These are phyloP conservation scores for Noctuana brunneofusca DNA, from an alignment of 2,888 invertebrate species.

Conservation along the genomic window DNA sequence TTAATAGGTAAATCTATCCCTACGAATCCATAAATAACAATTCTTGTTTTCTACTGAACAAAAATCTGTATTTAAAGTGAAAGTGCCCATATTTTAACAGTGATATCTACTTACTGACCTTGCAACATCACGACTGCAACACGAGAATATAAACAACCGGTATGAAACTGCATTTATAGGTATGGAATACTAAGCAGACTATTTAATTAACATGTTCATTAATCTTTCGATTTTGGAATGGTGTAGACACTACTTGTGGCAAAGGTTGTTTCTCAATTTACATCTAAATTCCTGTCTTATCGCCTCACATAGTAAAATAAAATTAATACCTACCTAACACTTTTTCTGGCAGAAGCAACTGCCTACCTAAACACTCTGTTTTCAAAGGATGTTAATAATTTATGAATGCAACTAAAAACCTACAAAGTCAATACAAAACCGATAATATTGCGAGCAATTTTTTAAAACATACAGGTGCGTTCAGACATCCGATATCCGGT, in stretches of 20 bases:
- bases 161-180: constrained; percentile 1
- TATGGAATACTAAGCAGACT: too few relatives aligned
- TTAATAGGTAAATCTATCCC: background rate
- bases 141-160: constrained; percentile 12
- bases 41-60: background rate
- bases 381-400: too few relatives aligned
- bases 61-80: constrained; percentile 12
- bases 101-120: constrained; percentile 30
- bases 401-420: too few relatives aligned
- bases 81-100: constrained; percentile 30
- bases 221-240: too few relatives aligned
- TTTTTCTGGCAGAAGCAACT: too few relatives aligned
- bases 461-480: background rate
- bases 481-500: constrained; percentile 2
- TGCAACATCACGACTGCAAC: constrained; percentile 22
- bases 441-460: background rate
- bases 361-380: too few relatives aligned
- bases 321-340: too few relatives aligned
- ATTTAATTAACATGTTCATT: too few relatives aligned
- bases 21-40: background rate
- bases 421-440: background rate
- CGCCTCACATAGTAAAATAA: too few relatives aligned
- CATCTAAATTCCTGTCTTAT: too few relatives aligned
- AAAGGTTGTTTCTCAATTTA: too few relatives aligned
- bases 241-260: too few relatives aligned